A percentile compares a stretch with the other conserved stretches of the same genome.
Conservation (phyloP, 1,140 invertebrate species). For the Grapholita molesta region DNA sequence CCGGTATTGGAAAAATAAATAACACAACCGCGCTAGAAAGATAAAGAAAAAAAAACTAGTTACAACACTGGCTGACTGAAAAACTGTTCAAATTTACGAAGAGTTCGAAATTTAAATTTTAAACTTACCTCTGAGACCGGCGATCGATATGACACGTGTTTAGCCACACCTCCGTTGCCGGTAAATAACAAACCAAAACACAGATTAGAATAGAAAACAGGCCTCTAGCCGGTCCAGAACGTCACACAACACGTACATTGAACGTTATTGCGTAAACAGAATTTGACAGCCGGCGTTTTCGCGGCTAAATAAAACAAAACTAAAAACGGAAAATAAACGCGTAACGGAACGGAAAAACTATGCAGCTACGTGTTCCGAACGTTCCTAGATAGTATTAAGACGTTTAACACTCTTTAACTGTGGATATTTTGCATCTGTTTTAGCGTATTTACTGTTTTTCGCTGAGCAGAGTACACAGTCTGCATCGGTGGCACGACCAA, state of each 20-base stretch:
- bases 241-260: conserved; percentile 46
- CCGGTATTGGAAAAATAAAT: conserved; percentile 20
- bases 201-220: conserved; percentile 45
- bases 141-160: conserved; percentile 57
- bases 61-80: neutral
- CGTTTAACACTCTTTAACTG: conserved; percentile 30
- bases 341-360: conserved; percentile 27
- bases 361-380: neutral
- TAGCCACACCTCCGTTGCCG: conserved; percentile 30
- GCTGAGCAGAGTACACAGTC: conserved; percentile 32
- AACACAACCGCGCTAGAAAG: neutral
- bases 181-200: conserved; percentile 33
- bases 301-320: conserved; percentile 50
- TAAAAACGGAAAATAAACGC: conserved; percentile 40
- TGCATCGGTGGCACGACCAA: conserved; percentile 47
- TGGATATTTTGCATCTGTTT: conserved; percentile 27
- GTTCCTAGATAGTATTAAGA: conserved; percentile 17
- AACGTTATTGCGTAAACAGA: conserved; percentile 38
- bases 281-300: conserved; percentile 58
- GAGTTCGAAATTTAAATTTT: conserved; percentile 6
- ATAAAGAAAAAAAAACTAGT: neutral
- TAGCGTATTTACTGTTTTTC: conserved; percentile 33
- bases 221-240: conserved; percentile 25
- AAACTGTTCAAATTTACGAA: neutral
- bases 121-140: conserved; percentile 24